A percentile compares a stretch with the other conserved stretches of the same genome.
phyloP scores from a whole-genome alignment of 1,140 invertebrate species.

The Melanaphis sacchari region DNA sequence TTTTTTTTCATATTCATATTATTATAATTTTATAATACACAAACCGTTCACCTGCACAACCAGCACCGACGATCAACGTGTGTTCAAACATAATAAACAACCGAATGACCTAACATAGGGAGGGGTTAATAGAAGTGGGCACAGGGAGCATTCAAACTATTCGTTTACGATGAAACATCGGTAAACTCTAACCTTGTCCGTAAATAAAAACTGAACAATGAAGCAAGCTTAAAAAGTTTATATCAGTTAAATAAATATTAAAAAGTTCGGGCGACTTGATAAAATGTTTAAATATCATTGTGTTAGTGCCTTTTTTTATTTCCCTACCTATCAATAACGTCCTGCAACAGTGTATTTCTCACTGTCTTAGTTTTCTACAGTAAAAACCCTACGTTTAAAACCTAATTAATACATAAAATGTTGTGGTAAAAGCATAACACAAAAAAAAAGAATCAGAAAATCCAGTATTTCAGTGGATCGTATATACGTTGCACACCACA shows the following conservation, averaged over 20 bases:
- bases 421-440: neutral
- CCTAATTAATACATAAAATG: neutral
- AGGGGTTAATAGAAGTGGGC: neutral
- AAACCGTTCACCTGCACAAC: neutral
- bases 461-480: neutral
- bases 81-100: neutral
- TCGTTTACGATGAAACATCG: neutral
- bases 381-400: neutral
- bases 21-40: neutral
- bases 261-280: neutral
- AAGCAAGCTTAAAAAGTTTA: neutral
- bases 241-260: neutral
- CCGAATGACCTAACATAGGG: neutral
- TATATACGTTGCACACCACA: neutral
- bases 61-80: neutral
- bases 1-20: slow-evolving; percentile 1
- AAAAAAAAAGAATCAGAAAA: neutral
- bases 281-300: no score
- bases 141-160: neutral
- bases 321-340: no score
- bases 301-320: no score
- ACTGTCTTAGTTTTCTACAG: neutral
- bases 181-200: neutral
- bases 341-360: neutral
- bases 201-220: neutral